Conservation (phyloP, 2,113 vertebrate genomes). For the Calidris pugnax region DNA sequence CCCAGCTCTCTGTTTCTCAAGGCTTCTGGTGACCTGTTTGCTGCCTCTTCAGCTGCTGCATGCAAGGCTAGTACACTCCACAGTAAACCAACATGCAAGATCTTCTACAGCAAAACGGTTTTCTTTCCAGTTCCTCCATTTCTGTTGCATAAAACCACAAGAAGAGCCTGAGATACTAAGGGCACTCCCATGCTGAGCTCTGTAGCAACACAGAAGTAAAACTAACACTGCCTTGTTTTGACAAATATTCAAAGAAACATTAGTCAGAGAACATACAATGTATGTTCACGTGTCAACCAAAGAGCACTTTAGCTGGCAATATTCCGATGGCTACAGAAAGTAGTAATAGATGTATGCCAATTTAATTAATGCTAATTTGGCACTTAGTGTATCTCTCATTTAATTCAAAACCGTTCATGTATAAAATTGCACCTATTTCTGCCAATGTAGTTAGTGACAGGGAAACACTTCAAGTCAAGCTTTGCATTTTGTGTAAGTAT, state of each 20-base stretch:
- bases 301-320: not conserved
- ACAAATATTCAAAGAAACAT: not conserved
- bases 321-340: slow-evolving; percentile 1
- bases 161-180: not conserved
- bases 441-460: not conserved
- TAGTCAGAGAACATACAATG: not conserved
- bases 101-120: not conserved
- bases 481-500: not conserved
- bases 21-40: not conserved
- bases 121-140: not conserved
- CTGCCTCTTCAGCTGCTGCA: not conserved
- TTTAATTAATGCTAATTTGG: slow-evolving; percentile 28
- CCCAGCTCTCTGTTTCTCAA: not conserved
- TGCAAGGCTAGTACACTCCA: not conserved
- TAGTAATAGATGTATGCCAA: slow-evolving; percentile 16
- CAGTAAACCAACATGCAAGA: not conserved
- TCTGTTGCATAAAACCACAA: not conserved
- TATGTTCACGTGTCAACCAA: not conserved
- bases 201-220: not conserved
- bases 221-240: not conserved
- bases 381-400: not conserved
- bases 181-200: not conserved
- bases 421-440: slow-evolving; percentile 5
- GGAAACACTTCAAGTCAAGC: not conserved
- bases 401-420: slow-evolving; percentile 5